Conservation (phyloP, 2,797 vertebrate species). For the Gastrophryne carolinensis region DNA sequence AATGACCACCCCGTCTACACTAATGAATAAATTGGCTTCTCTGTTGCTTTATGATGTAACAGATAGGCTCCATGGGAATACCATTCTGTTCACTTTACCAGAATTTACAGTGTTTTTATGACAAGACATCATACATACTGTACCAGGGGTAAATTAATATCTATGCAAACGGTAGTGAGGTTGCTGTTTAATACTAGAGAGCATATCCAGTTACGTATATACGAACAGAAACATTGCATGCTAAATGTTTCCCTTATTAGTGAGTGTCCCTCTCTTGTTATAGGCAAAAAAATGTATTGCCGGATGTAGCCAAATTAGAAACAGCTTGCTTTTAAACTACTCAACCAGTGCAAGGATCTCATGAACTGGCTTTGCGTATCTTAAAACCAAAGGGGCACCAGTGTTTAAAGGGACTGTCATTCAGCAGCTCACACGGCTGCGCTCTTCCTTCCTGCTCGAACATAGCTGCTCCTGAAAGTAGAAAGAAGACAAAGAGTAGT, state of each 20-base stretch:
- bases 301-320: slow-evolving; percentile 10
- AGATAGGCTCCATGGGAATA: neutral
- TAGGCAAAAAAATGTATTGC: neutral
- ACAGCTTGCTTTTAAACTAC: slow-evolving; percentile 1
- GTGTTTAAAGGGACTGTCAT: too few relatives aligned
- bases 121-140: neutral
- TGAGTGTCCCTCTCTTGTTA: neutral
- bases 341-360: neutral
- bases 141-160: neutral
- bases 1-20: neutral
- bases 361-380: neutral
- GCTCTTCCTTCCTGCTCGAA: too few relatives aligned
- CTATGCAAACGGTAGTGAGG: neutral
- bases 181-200: neutral
- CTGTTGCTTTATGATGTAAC: neutral
- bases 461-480: too few relatives aligned
- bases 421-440: too few relatives aligned
- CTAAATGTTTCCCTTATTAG: neutral
- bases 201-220: neutral
- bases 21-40: slow-evolving; percentile 1
- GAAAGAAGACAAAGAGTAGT: too few relatives aligned
- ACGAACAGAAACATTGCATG: neutral
- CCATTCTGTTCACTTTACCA: neutral
- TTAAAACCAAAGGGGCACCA: neutral
- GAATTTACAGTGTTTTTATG: neutral